Evolutionary conservation across 2,797 vertebrate genomes (phyloP), one percentile per base, ranked within the genome.

Genomic region (Tapirus indicus): DNA sequence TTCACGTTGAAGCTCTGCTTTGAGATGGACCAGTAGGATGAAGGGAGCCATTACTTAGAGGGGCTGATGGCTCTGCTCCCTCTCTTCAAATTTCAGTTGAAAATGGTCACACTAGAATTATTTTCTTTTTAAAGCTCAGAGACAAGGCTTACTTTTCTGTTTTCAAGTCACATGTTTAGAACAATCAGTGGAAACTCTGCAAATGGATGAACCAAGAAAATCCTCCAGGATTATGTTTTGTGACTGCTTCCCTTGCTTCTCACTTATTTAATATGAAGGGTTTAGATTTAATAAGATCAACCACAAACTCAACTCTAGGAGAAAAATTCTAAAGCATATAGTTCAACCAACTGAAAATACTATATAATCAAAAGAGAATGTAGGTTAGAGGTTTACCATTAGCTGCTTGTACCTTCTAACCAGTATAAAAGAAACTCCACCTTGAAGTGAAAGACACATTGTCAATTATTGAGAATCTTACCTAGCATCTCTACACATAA

Each of bases 221-320:
- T 58, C 23, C 5, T 49, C 17, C 84, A 49, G 41, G 54, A 87
- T 32, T n/a, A 25, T 32, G 20, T 84, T 91, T 72, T 66, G 5
- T 44, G 17, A 49, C 47, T 62, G 52, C 80, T 75, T 86, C 77
- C 75, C 54, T 95, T 56, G 66, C 27, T 88, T 93, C 71, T 79
- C 14, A 20, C 13, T 78, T 47, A 29, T 56, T 71, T 88, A 88
- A 64, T 56, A 68, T 32, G 58, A 96, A 90, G 32, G 2, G 38
- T 79, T 89, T 49, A 56, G 11, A 66, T 56, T 95, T 92, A 80
- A 84, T 44, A 93, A 94, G 54, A 29, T 94, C 44, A 86, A 86
- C 66, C 29, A 78, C 27, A 69, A 85, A 68, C 10, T 79, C 32
- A 60, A 41, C 6, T 77, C 52, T 32, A 78, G 17, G 35, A 5